These are phyloP conservation scores for Phyllostomus hastatus DNA, from an alignment of 2,113 vertebrate genomes.

Conservation along the genomic window DNA sequence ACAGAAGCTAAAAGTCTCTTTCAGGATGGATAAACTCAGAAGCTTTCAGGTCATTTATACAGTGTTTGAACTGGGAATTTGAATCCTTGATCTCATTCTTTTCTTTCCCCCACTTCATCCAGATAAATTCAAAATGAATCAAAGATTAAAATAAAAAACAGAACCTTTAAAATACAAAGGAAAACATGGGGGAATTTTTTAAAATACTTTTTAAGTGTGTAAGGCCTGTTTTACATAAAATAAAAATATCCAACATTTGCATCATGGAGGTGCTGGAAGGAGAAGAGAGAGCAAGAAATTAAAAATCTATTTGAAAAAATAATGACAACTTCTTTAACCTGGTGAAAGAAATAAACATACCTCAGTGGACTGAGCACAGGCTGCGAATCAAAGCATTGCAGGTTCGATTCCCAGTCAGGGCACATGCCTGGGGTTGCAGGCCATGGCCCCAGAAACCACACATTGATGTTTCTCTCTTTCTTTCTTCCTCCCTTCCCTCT, in stretches of 20 bases:
- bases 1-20: not conserved
- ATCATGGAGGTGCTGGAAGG: not conserved
- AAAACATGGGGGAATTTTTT: not conserved
- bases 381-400: no score
- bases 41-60: not conserved
- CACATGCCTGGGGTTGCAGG: no score
- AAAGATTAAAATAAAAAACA: conserved; percentile 13
- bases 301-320: not conserved
- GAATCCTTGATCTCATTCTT: not conserved
- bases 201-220: not conserved
- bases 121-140: not conserved
- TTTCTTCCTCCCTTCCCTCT: no score
- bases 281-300: not conserved
- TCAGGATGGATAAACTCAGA: not conserved
- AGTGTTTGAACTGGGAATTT: not conserved
- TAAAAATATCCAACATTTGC: not conserved
- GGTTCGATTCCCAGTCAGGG: no score
- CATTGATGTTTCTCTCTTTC: no score
- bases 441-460: no score
- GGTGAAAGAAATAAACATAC: no score
- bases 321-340: no score
- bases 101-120: not conserved
- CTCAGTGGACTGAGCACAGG: no score
- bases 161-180: not conserved
- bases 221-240: not conserved